phyloP scores from a whole-genome alignment of 2,113 vertebrate species.

The Athene noctua region DNA sequence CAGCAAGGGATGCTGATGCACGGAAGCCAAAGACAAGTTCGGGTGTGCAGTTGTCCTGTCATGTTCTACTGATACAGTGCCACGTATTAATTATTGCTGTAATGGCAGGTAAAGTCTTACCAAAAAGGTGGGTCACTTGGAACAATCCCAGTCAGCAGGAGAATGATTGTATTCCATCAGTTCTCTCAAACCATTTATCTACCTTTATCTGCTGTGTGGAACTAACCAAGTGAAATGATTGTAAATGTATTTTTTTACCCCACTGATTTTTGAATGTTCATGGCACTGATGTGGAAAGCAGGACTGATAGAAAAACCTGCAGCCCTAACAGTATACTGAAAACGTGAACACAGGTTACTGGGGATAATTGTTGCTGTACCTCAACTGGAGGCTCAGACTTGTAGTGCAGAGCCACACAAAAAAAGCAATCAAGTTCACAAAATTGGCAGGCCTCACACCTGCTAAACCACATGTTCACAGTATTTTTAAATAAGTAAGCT shows the following conservation, averaged over 20 bases:
- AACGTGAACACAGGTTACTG: neutral
- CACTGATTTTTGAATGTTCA: neutral
- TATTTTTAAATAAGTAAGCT: neutral
- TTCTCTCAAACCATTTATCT: neutral
- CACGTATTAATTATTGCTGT: neutral
- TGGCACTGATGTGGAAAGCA: neutral
- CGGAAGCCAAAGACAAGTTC: neutral
- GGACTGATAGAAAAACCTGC: neutral
- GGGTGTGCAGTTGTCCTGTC: neutral
- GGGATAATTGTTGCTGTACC: neutral
- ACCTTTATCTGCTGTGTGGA: neutral
- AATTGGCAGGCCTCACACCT: neutral
- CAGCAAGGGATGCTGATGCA: neutral
- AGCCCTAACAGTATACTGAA: neutral
- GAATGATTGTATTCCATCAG: neutral
- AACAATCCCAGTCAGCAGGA: neutral
- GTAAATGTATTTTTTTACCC: neutral
- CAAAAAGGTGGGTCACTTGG: neutral
- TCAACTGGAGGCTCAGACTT: neutral
- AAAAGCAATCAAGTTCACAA: neutral
- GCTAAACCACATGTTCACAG: neutral
- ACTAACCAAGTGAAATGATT: neutral
- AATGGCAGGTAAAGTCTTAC: neutral
- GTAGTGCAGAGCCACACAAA: neutral
- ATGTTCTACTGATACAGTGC: neutral